Evolutionary conservation across 2,113 vertebrate genomes (phyloP), one percentile per base, ranked within the genome.

Genomic region (Campylomormyrus numenius): DNA sequence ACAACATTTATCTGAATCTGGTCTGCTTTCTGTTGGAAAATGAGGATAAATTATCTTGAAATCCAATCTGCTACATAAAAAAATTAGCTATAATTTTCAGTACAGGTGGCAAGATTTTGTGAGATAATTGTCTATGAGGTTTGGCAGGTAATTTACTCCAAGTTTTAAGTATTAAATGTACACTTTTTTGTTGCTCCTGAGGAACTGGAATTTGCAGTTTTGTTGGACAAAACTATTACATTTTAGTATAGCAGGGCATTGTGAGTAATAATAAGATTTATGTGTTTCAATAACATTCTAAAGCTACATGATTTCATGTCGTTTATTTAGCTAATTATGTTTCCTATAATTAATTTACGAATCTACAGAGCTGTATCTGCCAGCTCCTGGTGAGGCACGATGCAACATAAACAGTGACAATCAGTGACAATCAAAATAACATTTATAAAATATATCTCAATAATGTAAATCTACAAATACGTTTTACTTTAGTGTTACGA

Each of bases 21-120:
- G 2, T 24, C 46, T 86, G 46, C 48, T 86, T 86, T 86, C 85
- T 86, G 45, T 50, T n/a, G 48, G 85, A 86, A 86, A 86, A 86
- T 86, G 85, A 86, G 24, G 24, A 50, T 86, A 86, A 86, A 86
- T 52, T 50, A 52, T 31, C 19, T 46, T 86, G 85, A 53, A 52
- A 87, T 87, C 85, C 50, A 87, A 70, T 74, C 39, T 88, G 1
- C 88, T 48, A 24, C 24, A 49, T 70, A 49, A 50, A 45, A 45
- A 48, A 88, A 70, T 74, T 31, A 19, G 24, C 35, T 31, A 48
- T 74, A 48, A 74, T 88, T 70, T 66, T 88, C 45, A 9, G 58
- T 39, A 66, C 62, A 31, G 56, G 58, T 88, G 85, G 58, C 24
- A 49, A 66, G 19, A 74, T n/a, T 74, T 24, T 88, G 10, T 27